Evolutionary conservation across 2,888 invertebrate species (phyloP), one percentile per base, ranked within the genome.

Genomic region (Apeira syringaria): DNA sequence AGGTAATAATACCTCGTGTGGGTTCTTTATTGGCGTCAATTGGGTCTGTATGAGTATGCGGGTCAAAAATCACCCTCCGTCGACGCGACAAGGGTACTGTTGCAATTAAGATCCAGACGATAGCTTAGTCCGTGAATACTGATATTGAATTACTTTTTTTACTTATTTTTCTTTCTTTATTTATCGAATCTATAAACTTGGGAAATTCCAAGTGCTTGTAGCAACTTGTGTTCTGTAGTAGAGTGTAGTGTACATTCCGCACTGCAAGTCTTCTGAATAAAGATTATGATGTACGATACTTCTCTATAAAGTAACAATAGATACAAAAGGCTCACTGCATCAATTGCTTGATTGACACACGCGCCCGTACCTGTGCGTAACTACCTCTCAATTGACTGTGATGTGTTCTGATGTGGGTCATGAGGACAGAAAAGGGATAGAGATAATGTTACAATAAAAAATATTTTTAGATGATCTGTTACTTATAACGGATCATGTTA

Each of bases 371-470:
- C 62, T 64, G 56, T 59, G 62, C 63, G 65, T 80, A 81, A 80
- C 82, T 81, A 81, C 66, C 59, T 59, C 64, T 72, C 69, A 80
- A 79, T 74, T 74, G 57, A 50, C 64, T 60, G 68, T n/a, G n/a
- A 75, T 31, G 39, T 47, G 47, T 37, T 20, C 26, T 39, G 57
- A 80, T 78, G 74, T 79, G 74, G 77, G 77, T 69, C 73, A 67
- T 37, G 50, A 10, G 55, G 43, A 53, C 39, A 61, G 4, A 15
- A 10, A 25, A n/a, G 11, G 8, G 1, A 8, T 70, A 45, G 77
- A 76, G 71, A 32, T 7, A 58, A 10, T 26, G 15, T 24, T 34
- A n/a, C n/a, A n/a, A n/a, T n/a, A n/a, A n/a, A n/a, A n/a, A n/a
- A n/a, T n/a, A n/a, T n/a, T n/a, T n/a, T n/a, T n/a, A n/a, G n/a